Conservation (phyloP, 2,113 vertebrate genomes). For the Conger conger region DNA sequence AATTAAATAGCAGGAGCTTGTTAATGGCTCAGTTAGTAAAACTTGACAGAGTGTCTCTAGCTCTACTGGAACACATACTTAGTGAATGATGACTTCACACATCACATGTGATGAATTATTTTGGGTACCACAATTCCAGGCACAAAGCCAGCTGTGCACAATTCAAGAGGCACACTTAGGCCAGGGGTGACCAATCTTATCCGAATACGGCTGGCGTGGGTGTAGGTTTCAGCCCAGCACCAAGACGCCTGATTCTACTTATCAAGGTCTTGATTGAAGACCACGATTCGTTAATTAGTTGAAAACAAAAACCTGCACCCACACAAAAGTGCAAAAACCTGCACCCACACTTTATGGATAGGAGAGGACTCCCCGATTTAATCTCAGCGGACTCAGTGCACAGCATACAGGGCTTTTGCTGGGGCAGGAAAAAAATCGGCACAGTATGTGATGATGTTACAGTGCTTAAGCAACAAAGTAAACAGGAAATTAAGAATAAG, state of each 20-base stretch:
- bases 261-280: too few species aligned
- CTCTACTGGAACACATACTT: neutral
- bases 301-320: too few species aligned
- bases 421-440: neutral
- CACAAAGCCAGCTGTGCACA: neutral
- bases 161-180: neutral
- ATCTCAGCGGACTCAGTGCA: neutral
- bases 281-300: too few species aligned
- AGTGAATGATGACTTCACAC: neutral
- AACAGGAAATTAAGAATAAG: slow-evolving; percentile 19
- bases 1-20: neutral
- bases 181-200: neutral
- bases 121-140: neutral
- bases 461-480: neutral
- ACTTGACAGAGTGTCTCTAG: neutral
- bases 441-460: neutral
- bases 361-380: too few species aligned
- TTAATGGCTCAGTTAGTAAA: neutral
- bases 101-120: neutral
- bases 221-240: too few species aligned
- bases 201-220: too few species aligned
- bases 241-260: too few species aligned
- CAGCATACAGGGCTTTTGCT: neutral
- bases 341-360: too few species aligned
- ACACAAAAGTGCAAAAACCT: too few species aligned